Base-by-base conservation (phyloP, 2,797 vertebrate species). In the Acomys russatus region DNA sequence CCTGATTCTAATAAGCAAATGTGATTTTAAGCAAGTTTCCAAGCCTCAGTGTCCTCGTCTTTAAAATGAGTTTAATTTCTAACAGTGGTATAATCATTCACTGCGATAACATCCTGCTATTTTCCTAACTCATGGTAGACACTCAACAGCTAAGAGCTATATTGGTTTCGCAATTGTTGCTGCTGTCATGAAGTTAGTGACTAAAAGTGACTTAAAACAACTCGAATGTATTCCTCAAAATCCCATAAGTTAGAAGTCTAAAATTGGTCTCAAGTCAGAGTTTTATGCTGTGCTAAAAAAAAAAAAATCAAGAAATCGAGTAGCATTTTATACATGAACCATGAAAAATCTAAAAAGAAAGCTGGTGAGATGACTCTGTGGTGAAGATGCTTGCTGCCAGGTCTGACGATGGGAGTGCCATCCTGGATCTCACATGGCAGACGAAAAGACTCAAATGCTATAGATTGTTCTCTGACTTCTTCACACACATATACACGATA, bases 1-100 rank as follows among this genome's bases (percentile, higher is more conserved):
- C 35, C 44, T 61, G 3, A 3, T 93, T 88, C 64, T 79, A 90
- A 84, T 79, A 82, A 90, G 11, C 15, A 83, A 92, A 61, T 61
- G 11, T 82, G 44, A 85, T 64, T 80, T 70, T 64, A 15, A 94
- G 33, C n/a, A 92, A 70, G 22, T 88, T 68, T 87, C 30, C 70
- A 73, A 49, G 64, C 10, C 6, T 94, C n/a, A 28, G n/a, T 94
- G 77, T 68, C n/a, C 71, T 90, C 12, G 54, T 3, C 7, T 79
- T 9, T 94, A 91, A 92, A 96, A 49, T 94, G 22, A 18, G 30
- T 59, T 84, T 78, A 54, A 80, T 82, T 44, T 95, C 33, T 44
- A 94, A 3, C 28, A 61, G 30, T 89, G 44, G 56, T 71, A 61
- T 25, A 25, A 95, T 20, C 20, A 63, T n/a, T 71, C 33, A 38